A percentile compares a stretch with the other conserved stretches of the same genome.
phyloP scores from a whole-genome alignment of 2,797 vertebrate species.

The Micrastur ruficollis region DNA sequence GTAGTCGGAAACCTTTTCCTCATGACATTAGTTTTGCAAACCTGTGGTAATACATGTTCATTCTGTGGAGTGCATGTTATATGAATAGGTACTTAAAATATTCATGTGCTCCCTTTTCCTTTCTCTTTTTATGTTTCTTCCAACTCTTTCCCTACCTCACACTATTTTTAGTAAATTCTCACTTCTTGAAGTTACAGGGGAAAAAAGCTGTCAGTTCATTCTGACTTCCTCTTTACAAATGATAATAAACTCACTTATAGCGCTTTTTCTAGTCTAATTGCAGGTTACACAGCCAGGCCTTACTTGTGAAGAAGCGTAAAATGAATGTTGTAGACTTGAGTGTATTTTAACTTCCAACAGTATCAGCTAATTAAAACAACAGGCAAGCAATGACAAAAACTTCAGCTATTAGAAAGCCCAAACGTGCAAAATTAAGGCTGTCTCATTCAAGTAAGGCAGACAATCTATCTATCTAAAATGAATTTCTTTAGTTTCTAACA shows the following conservation, averaged over 20 bases:
- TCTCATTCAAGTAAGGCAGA: neutral
- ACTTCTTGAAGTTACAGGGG: neutral
- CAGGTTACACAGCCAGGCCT: neutral
- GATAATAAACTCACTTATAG: neutral
- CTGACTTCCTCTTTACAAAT: neutral
- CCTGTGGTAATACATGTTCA: neutral
- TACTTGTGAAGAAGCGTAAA: neutral
- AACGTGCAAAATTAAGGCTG: neutral
- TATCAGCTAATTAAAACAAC: constrained; percentile 5
- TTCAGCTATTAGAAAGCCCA: neutral
- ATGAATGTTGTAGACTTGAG: neutral
- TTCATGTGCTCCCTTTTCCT: neutral
- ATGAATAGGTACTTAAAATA: neutral
- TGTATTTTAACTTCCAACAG: neutral
- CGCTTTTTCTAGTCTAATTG: constrained; percentile 21
- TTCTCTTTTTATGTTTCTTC: neutral
- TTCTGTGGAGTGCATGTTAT: neutral
- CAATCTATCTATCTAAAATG: neutral
- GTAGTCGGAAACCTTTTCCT: neutral
- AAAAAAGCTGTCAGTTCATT: neutral
- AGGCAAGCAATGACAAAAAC: neutral
- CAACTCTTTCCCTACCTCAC: neutral
- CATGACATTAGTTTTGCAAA: neutral
- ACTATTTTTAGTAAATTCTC: neutral
- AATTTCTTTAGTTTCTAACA: neutral